Percentiles rank a stretch among this genome's conserved stretches.
Conservation (phyloP, 2,888 invertebrate genomes). For the Drosophila parthenogenetica region DNA sequence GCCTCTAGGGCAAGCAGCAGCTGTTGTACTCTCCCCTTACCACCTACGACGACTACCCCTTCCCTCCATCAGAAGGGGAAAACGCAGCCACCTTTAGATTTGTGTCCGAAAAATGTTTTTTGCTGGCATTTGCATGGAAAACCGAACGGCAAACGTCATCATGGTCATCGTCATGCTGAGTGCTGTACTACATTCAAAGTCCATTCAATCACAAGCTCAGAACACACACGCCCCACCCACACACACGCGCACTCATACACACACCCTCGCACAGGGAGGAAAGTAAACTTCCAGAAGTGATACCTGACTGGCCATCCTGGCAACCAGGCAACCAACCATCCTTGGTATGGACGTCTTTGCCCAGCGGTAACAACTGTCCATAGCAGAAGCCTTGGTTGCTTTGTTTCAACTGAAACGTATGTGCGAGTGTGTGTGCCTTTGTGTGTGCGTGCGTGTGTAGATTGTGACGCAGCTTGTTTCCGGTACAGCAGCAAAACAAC, state of each 20-base stretch:
- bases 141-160: conserved; percentile 63
- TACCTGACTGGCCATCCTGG: conserved; percentile 37
- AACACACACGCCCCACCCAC: conserved; percentile 25
- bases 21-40: conserved; percentile 29
- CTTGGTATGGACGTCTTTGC: conserved; percentile 67
- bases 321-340: conserved; percentile 19
- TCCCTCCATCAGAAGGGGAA: neutral
- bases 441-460: conserved; percentile 8
- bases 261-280: conserved; percentile 24
- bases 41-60: neutral
- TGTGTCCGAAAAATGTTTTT: conserved; percentile 75
- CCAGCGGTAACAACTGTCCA: conserved; percentile 79
- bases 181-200: conserved; percentile 72
- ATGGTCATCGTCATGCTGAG: conserved; percentile 56
- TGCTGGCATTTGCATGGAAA: conserved; percentile 70
- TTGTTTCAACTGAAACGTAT: conserved; percentile 59
- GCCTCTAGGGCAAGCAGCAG: conserved; percentile 51
- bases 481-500: conserved; percentile 68
- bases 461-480: conserved; percentile 62
- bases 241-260: neutral
- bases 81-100: conserved; percentile 47
- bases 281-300: conserved; percentile 29
- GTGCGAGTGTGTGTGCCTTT: conserved; percentile 6
- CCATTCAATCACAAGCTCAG: conserved; percentile 65
- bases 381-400: conserved; percentile 67